phyloP scores from a whole-genome alignment of 2,888 invertebrate species.

The Gastrophysa polygoni region DNA sequence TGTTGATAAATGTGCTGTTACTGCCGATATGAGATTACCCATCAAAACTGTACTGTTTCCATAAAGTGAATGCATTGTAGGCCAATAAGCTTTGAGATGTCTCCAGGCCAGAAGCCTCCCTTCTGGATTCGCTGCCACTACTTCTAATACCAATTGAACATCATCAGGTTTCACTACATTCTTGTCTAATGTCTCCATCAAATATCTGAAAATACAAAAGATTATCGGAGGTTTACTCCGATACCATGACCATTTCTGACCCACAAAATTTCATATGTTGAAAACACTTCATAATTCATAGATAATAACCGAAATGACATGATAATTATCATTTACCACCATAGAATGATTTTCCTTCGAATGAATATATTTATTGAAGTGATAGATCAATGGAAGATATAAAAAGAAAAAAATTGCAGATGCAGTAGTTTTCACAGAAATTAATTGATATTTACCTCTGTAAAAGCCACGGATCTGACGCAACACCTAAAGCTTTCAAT shows the following conservation, averaged over 20 bases:
- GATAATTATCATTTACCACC: no score
- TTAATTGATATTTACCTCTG: no score
- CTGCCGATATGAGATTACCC: constrained; percentile 68
- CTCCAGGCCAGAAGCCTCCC: constrained; percentile 76
- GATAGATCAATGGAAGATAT: no score
- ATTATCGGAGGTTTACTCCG: neutral
- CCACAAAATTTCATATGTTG: no score
- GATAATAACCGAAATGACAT: no score
- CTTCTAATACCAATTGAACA: constrained; percentile 72
- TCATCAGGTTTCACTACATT: constrained; percentile 73
- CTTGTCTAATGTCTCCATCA: constrained; percentile 74
- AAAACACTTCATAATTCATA: no score
- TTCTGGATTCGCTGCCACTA: constrained; percentile 75
- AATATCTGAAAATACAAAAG: constrained; percentile 67
- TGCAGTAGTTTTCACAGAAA: no score
- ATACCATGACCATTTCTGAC: no score
- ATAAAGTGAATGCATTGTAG: constrained; percentile 66
- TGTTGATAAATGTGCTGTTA: constrained; percentile 71
- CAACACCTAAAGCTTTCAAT: constrained; percentile 72
- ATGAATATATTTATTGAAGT: no score
- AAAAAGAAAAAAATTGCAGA: no score
- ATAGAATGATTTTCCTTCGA: no score
- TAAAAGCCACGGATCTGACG: constrained; percentile 80
- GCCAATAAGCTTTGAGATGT: constrained; percentile 75
- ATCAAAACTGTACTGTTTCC: constrained; percentile 69